Evolutionary conservation across 2,888 invertebrate genomes (phyloP), one percentile per base, ranked within the genome.

Genomic region (Lagria hirta): DNA sequence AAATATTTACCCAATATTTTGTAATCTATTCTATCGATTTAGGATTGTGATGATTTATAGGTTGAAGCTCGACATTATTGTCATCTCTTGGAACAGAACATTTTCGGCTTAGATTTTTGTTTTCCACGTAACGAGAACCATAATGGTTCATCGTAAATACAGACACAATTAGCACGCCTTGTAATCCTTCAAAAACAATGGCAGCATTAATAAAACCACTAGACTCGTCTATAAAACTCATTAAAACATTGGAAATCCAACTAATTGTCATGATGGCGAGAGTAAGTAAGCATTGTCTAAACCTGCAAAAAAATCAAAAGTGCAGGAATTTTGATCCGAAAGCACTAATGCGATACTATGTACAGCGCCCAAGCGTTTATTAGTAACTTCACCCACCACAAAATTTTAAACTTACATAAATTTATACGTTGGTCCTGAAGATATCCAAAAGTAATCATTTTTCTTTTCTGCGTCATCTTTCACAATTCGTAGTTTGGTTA

Each of bases 341-440:
- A 34, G 34, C 34, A 4, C 17, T 4, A 18, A 13, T 22, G 32
- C 32, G 21, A 33, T n/a, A n/a, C n/a, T n/a, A 27, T 27, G 15
- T 33, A 42, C 34, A 42, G 27, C 34, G 15, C 4, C 12, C 5
- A 13, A 12, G 12, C 3, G 10, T 4, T 20, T 33, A 14, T 12
- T 4, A 33, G 17, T 6, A 5, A 6, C 12, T 1, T 16, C 3
- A 33, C 18, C 7, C 4, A 18, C 18, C 4, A 7, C 4, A 17
- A 24, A 13, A 32, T 22, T 10, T 4, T 24, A 23, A 48, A 58
- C 62, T 61, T 50, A 62, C 62, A 57, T 54, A 32, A 61, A 60
- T 40, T 55, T 58, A 17, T 49, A 58, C 4, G 29, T 43, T 20
- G 49, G 22, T 52, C 47, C 15, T 10, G n/a, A 18, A 12, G 41